phyloP scores from a whole-genome alignment of 2,797 vertebrate species.

The Eupleurogrammus muticus region DNA sequence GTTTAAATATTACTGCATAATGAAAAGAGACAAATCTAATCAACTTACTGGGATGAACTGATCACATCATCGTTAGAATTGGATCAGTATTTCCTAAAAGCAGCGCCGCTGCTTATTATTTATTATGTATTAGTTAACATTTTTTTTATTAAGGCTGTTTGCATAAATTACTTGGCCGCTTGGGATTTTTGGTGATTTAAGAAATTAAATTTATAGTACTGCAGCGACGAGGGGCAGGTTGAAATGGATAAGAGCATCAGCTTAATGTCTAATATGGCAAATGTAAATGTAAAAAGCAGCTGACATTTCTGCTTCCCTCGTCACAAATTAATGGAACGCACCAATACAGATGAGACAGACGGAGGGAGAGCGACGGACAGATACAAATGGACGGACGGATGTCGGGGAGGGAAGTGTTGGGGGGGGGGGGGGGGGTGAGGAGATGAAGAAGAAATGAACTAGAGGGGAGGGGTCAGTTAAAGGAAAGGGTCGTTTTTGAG shows the following conservation, averaged over 20 bases:
- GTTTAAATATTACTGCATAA: not conserved
- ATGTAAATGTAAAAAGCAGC: conserved; percentile 51
- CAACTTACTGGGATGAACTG: not conserved
- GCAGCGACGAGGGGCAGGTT: conserved; percentile 5
- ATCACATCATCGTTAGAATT: not conserved
- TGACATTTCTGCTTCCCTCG: conserved; percentile 60
- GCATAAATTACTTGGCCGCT: not conserved
- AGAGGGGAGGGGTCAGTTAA: conserved; percentile 37
- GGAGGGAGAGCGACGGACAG: conserved; percentile 1
- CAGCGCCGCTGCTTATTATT: not conserved
- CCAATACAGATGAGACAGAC: conserved; percentile 18
- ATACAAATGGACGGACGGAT: conserved; percentile 25
- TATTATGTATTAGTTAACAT: too few species aligned
- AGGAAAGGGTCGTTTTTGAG: conserved; percentile 36
- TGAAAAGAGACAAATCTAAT: not conserved
- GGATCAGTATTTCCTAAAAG: not conserved
- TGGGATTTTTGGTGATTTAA: conserved; percentile 11
- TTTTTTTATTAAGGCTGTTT: not conserved
- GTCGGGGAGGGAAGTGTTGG: not conserved
- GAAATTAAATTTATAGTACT: conserved; percentile 6
- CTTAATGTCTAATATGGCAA: conserved; percentile 40
- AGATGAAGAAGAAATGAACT: conserved; percentile 29
- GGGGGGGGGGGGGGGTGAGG: not conserved
- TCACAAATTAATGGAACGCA: conserved; percentile 49
- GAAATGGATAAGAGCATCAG: conserved; percentile 31